These are phyloP conservation scores for Gonocerus acuteangulatus DNA, from an alignment of 2,888 invertebrate genomes.

Conservation along the genomic window DNA sequence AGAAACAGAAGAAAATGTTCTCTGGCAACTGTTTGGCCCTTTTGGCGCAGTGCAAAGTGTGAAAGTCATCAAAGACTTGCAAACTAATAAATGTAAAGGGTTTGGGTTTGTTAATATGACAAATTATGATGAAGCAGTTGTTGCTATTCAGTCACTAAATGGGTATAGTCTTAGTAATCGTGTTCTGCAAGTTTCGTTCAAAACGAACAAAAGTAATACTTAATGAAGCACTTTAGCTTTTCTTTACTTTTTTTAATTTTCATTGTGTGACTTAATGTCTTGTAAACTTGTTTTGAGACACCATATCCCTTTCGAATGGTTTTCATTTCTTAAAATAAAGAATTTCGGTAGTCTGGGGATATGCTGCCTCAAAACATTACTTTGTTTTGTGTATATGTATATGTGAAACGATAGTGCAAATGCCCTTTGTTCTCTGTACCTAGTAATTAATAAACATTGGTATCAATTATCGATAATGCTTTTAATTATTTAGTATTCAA, in stretches of 20 bases:
- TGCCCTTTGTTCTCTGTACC: background rate
- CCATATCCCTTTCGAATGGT: background rate
- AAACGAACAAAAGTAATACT: constrained; percentile 69
- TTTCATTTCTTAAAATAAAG: background rate
- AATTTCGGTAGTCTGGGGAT: background rate
- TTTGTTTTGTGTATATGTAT: background rate
- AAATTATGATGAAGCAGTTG: constrained; percentile 92
- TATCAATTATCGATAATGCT: background rate
- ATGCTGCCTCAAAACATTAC: background rate
- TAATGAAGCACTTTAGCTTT: constrained; percentile 27
- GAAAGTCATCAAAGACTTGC: constrained; percentile 90
- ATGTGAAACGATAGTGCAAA: background rate
- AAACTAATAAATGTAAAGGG: constrained; percentile 95
- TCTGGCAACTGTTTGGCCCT: constrained; percentile 94
- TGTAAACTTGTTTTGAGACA: constrained; percentile 17
- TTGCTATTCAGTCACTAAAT: constrained; percentile 92
- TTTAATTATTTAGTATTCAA: background rate
- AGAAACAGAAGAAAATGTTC: constrained; percentile 82
- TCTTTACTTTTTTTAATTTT: constrained; percentile 7
- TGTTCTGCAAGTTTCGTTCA: constrained; percentile 95
- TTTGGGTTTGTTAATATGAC: constrained; percentile 98
- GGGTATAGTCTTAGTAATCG: constrained; percentile 92
- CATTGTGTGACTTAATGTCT: constrained; percentile 22
- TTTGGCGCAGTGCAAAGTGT: constrained; percentile 96
- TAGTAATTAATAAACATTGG: constrained; percentile 1